phyloP scores from a whole-genome alignment of 2,113 vertebrate species.

The Pimephales promelas region DNA sequence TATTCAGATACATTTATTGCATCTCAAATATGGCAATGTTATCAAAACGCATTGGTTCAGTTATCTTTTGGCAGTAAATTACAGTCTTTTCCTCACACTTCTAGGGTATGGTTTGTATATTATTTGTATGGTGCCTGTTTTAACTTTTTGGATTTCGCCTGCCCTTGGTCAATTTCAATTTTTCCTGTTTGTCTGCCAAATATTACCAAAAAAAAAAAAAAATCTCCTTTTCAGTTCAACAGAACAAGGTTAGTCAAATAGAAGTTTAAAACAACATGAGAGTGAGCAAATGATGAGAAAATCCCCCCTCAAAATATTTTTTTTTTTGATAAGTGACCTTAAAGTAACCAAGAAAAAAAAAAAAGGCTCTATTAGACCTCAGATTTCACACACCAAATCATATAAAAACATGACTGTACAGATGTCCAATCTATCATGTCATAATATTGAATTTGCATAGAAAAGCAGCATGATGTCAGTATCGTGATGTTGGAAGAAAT shows the following conservation, averaged over 20 bases:
- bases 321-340: not conserved
- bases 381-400: slow-evolving; percentile 14
- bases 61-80: not conserved
- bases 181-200: not conserved
- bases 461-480: slow-evolving; percentile 1
- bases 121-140: not conserved
- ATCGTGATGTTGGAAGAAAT: slow-evolving; percentile 10
- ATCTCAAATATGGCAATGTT: not conserved
- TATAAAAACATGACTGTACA: slow-evolving; percentile 4
- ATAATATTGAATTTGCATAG: not conserved
- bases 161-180: not conserved
- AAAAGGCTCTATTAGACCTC: not conserved
- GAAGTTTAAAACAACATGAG: not conserved
- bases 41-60: not conserved
- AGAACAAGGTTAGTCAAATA: not conserved
- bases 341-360: slow-evolving; percentile 1
- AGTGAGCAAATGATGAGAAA: not conserved
- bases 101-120: not conserved
- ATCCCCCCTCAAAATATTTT: too few species aligned
- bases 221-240: not conserved
- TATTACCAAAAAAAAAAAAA: accelerated
- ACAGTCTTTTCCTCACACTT: not conserved
- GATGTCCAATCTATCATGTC: not conserved
- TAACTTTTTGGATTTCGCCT: not conserved
- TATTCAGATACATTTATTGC: not conserved